Conservation (phyloP, 2,113 vertebrate genomes). For the Protomyctophum bolini region DNA sequence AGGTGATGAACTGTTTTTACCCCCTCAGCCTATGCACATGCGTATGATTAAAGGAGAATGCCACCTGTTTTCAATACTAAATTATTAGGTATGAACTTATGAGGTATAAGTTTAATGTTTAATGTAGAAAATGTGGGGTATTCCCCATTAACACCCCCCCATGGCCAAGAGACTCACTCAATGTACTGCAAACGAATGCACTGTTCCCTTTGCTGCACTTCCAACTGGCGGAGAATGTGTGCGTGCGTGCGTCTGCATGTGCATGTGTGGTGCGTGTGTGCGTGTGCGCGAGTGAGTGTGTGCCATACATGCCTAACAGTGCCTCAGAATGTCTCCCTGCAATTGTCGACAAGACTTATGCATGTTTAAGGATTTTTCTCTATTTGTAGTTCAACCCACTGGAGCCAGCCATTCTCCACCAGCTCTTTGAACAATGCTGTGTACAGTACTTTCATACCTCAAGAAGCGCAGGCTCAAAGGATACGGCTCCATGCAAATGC, state of each 20-base stretch:
- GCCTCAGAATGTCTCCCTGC: slow-evolving; percentile 1
- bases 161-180: slow-evolving; percentile 40
- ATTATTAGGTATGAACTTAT: too few species aligned
- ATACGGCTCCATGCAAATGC: slow-evolving; percentile 33
- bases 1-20: slow-evolving; percentile 66
- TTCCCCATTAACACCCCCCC: slow-evolving; percentile 23
- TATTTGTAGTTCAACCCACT: slow-evolving; percentile 56
- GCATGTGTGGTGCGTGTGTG: too few species aligned
- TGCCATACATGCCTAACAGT: too few species aligned
- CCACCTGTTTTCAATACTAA: too few species aligned
- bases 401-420: slow-evolving; percentile 48
- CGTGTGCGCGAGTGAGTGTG: too few species aligned
- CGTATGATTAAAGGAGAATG: slow-evolving; percentile 43
- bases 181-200: slow-evolving; percentile 14
- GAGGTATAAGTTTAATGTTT: too few species aligned
- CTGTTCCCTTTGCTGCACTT: slow-evolving; percentile 1
- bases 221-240: slow-evolving; percentile 11
- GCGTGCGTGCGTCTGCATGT: too few species aligned
- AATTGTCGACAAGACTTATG: slow-evolving; percentile 40
- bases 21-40: slow-evolving; percentile 67
- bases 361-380: slow-evolving; percentile 46
- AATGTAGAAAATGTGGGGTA: too few species aligned
- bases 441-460: slow-evolving; percentile 41
- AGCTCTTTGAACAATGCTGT: slow-evolving; percentile 40
- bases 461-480: slow-evolving; percentile 34